Conservation (phyloP, 1,140 invertebrate genomes). For the Brachionus angularis region DNA sequence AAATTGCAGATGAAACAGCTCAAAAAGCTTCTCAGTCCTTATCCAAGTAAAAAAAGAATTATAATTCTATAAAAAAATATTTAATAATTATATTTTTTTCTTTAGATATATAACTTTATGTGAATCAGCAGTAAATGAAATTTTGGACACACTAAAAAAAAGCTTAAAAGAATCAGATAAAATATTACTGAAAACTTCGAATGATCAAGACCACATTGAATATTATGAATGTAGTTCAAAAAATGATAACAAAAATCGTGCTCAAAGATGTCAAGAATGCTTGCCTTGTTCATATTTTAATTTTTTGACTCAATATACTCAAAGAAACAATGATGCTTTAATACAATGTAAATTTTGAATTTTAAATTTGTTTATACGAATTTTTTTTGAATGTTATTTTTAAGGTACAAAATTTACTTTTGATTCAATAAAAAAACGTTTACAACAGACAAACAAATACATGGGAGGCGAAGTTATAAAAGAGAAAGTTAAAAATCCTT, state of each 20-base stretch:
- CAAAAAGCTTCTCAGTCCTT: constrained; percentile 49
- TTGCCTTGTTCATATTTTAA: constrained; percentile 54
- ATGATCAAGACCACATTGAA: constrained; percentile 48
- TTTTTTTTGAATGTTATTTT: too few species aligned
- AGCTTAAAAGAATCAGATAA: constrained; percentile 13
- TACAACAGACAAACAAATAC: constrained; percentile 55
- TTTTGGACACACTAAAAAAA: constrained; percentile 68
- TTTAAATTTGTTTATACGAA: too few species aligned
- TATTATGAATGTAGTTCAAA: constrained; percentile 42
- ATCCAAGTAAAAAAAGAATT: constrained; percentile 46
- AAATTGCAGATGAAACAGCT: constrained; percentile 63
- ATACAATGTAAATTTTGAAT: too few species aligned
- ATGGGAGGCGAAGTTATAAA: constrained; percentile 49
- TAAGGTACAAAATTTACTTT: constrained; percentile 55
- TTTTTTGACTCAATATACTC: constrained; percentile 55
- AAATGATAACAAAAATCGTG: constrained; percentile 51
- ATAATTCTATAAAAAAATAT: neutral
- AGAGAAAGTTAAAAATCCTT: constrained; percentile 46
- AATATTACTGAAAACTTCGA: constrained; percentile 34
- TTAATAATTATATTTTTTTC: constrained; percentile 41
- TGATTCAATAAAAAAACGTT: constrained; percentile 56
- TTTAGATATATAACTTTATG: constrained; percentile 75
- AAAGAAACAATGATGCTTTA: constrained; percentile 57
- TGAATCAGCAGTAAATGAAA: constrained; percentile 83
- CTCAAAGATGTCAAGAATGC: constrained; percentile 55